Conservation (phyloP, 1,140 invertebrate genomes). For the Atta cephalotes region DNA sequence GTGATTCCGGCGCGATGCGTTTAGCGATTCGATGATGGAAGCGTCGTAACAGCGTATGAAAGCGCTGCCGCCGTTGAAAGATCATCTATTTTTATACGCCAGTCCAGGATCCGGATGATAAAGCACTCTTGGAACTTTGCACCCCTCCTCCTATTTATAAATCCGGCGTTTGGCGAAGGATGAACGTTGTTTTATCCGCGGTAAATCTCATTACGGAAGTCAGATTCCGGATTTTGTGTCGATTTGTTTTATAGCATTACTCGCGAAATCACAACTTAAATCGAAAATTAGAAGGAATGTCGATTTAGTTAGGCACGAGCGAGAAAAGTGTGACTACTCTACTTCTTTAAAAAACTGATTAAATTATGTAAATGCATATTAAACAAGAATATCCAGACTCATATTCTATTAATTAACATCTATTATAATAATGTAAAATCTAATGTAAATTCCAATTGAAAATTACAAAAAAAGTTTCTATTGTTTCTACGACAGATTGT, state of each 20-base stretch:
- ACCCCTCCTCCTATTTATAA: slow-evolving; percentile 71
- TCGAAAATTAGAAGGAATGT: neutral
- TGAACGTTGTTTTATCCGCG: slow-evolving; percentile 40
- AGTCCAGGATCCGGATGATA: slow-evolving; percentile 69
- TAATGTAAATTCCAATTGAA: neutral
- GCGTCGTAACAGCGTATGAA: slow-evolving; percentile 56
- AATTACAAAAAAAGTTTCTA: neutral
- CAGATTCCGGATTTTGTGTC: neutral
- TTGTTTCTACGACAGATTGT: neutral
- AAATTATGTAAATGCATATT: neutral
- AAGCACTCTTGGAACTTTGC: slow-evolving; percentile 74
- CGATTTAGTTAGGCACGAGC: neutral
- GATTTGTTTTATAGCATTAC: neutral
- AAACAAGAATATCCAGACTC: neutral
- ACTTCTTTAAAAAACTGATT: neutral
- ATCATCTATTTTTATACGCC: slow-evolving; percentile 69
- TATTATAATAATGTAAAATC: neutral
- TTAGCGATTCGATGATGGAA: slow-evolving; percentile 62
- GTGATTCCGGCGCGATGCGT: slow-evolving; percentile 49
- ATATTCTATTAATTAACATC: neutral
- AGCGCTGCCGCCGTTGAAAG: slow-evolving; percentile 46
- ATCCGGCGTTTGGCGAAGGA: slow-evolving; percentile 40
- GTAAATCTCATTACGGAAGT: slow-evolving; percentile 34
- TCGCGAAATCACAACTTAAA: neutral
- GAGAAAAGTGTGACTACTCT: neutral